Evolutionary conservation across 2,797 vertebrate genomes (phyloP).

Genomic region (Scarus forsteni): DNA sequence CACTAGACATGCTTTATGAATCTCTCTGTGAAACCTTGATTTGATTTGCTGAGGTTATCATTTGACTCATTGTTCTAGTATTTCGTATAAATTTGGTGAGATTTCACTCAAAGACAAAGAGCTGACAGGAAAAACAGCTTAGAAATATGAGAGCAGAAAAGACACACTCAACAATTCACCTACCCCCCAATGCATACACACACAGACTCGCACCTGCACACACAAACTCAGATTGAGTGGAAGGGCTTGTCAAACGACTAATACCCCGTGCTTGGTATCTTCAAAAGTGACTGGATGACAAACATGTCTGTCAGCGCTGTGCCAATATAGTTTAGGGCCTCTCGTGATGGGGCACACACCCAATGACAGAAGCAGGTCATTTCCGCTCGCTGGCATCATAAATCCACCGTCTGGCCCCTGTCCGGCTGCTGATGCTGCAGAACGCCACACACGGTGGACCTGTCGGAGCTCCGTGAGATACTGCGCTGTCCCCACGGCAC

Average conservation of each 20-base stretch:
- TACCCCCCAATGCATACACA: constrained; percentile 2
- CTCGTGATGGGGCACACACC: constrained; percentile 88
- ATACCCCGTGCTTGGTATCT: constrained; percentile 85
- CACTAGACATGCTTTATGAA: too few species aligned
- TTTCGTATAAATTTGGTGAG: not conserved
- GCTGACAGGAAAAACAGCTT: constrained; percentile 3
- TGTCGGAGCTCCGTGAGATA: constrained; percentile 83
- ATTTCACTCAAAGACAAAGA: constrained; percentile 19
- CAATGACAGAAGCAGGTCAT: constrained; percentile 90
- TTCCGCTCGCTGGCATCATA: constrained; percentile 85
- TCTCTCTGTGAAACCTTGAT: too few species aligned
- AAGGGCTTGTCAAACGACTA: constrained; percentile 83
- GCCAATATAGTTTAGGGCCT: constrained; percentile 89
- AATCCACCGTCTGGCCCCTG: constrained; percentile 88
- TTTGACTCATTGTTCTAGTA: too few species aligned
- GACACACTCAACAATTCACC: not conserved
- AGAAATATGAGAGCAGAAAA: constrained; percentile 27
- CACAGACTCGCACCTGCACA: constrained; percentile 1
- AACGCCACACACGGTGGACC: constrained; percentile 82
- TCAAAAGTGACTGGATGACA: constrained; percentile 89
- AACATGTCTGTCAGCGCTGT: constrained; percentile 88
- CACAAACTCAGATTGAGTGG: constrained; percentile 57
- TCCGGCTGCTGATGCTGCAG: constrained; percentile 88
- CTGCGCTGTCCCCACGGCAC: constrained; percentile 66
- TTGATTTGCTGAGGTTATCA: too few species aligned